Conservation (phyloP, 2,888 invertebrate species). For the Tricholauxania praeusta region DNA sequence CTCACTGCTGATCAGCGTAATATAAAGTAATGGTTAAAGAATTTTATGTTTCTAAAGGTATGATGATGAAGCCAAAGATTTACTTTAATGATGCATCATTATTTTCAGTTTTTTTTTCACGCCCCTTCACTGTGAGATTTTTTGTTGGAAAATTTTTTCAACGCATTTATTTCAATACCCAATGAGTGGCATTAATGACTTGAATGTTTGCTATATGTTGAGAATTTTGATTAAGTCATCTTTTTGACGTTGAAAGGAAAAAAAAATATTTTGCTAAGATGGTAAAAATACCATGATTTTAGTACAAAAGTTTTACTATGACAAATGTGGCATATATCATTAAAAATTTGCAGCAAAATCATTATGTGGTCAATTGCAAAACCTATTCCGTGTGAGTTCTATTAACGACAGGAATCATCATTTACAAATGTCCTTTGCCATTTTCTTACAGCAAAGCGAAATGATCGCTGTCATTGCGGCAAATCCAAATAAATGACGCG, state of each 20-base stretch:
- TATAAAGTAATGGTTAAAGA: no score
- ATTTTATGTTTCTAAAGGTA: no score
- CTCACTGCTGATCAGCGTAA: no score
- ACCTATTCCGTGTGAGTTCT: background rate
- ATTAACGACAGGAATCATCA: background rate
- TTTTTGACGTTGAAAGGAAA: background rate
- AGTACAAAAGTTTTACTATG: no score
- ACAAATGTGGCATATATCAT: no score
- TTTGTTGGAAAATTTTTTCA: background rate
- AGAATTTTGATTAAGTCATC: background rate
- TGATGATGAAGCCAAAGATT: no score
- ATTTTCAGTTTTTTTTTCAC: background rate
- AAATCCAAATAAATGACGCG: slow-evolving; percentile 27
- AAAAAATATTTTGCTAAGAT: no score
- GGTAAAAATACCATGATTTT: no score
- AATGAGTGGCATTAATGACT: background rate
- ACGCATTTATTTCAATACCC: background rate
- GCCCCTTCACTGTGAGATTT: background rate
- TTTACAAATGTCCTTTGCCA: background rate
- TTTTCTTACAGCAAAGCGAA: background rate
- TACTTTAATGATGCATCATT: slow-evolving; percentile 9
- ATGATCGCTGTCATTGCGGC: slow-evolving; percentile 13
- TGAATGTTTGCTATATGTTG: background rate
- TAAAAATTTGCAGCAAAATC: no score
- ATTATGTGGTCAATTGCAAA: background rate